These are phyloP conservation scores for Sphaerophoria taeniata DNA, from an alignment of 2,888 invertebrate species.

Conservation along the genomic window DNA sequence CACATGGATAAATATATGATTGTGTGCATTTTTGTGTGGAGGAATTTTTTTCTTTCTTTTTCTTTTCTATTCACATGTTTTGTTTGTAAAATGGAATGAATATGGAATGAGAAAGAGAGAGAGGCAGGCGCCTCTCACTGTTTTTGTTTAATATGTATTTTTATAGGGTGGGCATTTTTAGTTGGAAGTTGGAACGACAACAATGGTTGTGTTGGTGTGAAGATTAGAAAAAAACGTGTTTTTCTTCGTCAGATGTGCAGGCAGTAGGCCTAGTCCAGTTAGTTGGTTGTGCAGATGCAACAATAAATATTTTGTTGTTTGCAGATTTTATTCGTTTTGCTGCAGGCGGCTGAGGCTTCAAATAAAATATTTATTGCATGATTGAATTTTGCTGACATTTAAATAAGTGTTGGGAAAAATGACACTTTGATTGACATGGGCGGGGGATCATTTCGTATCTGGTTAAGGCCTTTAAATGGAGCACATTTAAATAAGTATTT, in stretches of 20 bases:
- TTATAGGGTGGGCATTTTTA: constrained; percentile 57
- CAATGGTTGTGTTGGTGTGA: constrained; percentile 42
- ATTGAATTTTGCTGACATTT: neutral
- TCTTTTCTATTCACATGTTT: neutral
- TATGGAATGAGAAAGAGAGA: neutral
- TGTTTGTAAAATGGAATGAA: neutral
- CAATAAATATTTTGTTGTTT: neutral
- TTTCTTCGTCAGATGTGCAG: constrained; percentile 61
- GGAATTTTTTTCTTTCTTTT: constrained; percentile 40
- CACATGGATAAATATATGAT: constrained; percentile 56
- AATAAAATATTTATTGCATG: constrained; percentile 9
- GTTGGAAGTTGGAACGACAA: neutral
- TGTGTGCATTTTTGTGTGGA: constrained; percentile 25
- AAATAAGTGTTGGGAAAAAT: constrained; percentile 9
- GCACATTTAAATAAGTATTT: neutral
- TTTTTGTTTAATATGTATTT: constrained; percentile 36
- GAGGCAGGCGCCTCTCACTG: constrained; percentile 52
- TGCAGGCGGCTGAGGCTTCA: constrained; percentile 11
- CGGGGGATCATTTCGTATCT: neutral
- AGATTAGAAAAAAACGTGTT: constrained; percentile 58
- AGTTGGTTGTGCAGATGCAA: constrained; percentile 43
- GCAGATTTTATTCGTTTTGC: neutral
- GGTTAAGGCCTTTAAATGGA: neutral
- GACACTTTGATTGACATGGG: constrained; percentile 13
- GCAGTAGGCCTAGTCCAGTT: neutral